These are phyloP conservation scores for Oxycera nigricornis DNA, from an alignment of 2,888 invertebrate species.

Conservation along the genomic window DNA sequence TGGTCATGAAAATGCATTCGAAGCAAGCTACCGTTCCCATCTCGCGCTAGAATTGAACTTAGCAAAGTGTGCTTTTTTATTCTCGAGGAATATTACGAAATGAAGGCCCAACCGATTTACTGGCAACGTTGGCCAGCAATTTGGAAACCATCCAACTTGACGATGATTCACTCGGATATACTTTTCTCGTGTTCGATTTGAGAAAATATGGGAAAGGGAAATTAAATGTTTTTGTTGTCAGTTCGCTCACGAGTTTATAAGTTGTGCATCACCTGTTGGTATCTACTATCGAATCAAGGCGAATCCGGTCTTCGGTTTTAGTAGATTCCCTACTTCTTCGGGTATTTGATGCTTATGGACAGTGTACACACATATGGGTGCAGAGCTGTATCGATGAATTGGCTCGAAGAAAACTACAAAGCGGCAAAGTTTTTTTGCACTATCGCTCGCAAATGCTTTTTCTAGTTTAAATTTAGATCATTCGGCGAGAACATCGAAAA, in stretches of 20 bases:
- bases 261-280: too few species aligned
- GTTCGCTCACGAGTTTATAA: too few species aligned
- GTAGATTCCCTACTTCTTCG: too few species aligned
- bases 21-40: too few species aligned
- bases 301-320: too few species aligned
- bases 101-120: neutral
- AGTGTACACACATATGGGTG: neutral
- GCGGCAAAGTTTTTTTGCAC: neutral
- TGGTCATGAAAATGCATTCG: too few species aligned
- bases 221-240: neutral
- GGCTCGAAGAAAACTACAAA: neutral
- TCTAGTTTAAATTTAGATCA: neutral
- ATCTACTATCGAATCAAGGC: too few species aligned
- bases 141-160: constrained; percentile 5
- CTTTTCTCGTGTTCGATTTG: constrained; percentile 1
- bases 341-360: neutral
- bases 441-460: neutral
- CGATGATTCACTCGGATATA: neutral
- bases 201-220: neutral
- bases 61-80: too few species aligned
- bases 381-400: too few species aligned
- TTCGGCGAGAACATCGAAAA: neutral
- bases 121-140: constrained; percentile 2
- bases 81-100: constrained; percentile 20
- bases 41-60: too few species aligned